A percentile compares a stretch with the other conserved stretches of the same genome.
Conservation (phyloP, 2,113 vertebrate genomes). For the Brachypodius melanocephalos region DNA sequence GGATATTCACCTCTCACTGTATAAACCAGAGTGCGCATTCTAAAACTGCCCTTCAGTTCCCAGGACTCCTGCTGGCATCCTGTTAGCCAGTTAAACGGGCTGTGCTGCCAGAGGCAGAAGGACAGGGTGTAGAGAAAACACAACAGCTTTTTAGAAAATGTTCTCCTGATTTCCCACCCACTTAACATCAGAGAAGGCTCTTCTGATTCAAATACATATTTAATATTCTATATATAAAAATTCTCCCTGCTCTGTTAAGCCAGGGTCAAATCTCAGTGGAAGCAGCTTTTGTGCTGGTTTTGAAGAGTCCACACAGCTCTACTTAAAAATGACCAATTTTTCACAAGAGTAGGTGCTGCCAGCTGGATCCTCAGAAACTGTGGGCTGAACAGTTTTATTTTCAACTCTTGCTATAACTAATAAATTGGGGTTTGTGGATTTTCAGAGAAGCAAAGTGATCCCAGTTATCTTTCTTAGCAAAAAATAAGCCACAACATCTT, state of each 20-base stretch:
- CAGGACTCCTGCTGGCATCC: neutral
- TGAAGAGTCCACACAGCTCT: neutral
- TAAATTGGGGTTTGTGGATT: neutral
- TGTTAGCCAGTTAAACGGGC: neutral
- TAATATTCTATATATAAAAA: neutral
- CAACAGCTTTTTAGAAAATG: neutral
- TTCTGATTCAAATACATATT: neutral
- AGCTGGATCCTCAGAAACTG: neutral
- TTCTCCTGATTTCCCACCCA: neutral
- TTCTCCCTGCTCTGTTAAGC: neutral
- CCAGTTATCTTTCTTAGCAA: neutral
- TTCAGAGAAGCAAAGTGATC: neutral
- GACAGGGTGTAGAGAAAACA: neutral
- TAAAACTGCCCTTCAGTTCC: neutral
- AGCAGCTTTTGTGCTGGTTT: neutral
- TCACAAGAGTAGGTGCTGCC: neutral
- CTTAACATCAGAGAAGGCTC: neutral
- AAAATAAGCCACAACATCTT: neutral
- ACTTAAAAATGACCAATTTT: neutral
- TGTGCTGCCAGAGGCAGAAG: neutral
- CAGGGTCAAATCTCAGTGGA: neutral
- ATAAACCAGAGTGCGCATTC: neutral
- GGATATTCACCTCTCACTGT: neutral
- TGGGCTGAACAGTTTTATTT: neutral
- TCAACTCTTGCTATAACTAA: neutral